Base-by-base conservation (phyloP, 2,113 vertebrate genomes). In the Xiphophorus couchianus region DNA sequence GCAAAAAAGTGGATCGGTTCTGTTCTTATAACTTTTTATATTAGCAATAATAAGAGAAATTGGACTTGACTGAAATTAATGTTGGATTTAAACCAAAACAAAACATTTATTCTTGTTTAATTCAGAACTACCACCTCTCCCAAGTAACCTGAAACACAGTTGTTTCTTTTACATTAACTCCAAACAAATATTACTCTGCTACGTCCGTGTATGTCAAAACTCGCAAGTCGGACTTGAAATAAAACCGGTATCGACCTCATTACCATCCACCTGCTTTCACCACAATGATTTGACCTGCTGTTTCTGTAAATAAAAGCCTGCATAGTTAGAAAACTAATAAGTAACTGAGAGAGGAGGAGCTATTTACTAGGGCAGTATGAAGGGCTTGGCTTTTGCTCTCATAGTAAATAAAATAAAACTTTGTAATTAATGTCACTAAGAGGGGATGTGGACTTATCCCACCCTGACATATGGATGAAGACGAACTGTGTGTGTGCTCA, bases 381-480 rank as follows among this genome's bases (percentile, higher is more conserved):
- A 33, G 27, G 70, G 62, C n/a, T 64, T 29, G 17, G 42, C 78
- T 74, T 42, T 37, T 39, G 69, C 42, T 63, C 70, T 73, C 61
- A 79, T 9, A 42, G 76, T 72, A 75, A 79, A 58, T 11, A 85
- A 31, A 83, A 80, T 73, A 54, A 84, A 76, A 75, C 66, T 74
- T 51, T 84, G 66, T 73, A 60, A 66, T 78, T 80, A 76, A 48
- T 75, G 77, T 73, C 80, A 77, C 68, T 86, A 69, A 80, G 73
- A 84, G 71, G 44, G 44, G 44, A 84, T 65, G 69, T 61, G 68
- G 77, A 70, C 62, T 89, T 84, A 91, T 85, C 87, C 78, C 42
- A 68, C 76, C 30, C 62, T 81, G 77, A 86, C 88, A 91, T 89
- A 90, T 88, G 91, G 88, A 63, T 77, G 44, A 83, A 67, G 75